Evolutionary conservation across 2,888 invertebrate species (phyloP).

Genomic region (Yponomeuta evonymella): DNA sequence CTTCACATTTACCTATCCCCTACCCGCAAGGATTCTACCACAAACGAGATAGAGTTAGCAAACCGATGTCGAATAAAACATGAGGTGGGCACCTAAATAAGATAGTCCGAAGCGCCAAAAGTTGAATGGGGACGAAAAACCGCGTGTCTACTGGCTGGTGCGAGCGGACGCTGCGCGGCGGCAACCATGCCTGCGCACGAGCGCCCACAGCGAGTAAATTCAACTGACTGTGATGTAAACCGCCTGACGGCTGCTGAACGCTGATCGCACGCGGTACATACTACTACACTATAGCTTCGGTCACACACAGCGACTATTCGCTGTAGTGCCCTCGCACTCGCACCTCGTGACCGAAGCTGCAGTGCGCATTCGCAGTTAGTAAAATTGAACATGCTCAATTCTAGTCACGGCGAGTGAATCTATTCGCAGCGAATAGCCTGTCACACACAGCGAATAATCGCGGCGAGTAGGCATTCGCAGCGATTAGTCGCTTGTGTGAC

Average conservation of each 20-base stretch:
- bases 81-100: background rate
- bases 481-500: no score
- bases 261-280: slow-evolving; percentile 3
- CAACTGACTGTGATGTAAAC: background rate
- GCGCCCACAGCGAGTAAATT: background rate
- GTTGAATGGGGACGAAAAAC: background rate
- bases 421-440: no score
- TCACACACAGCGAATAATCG: no score
- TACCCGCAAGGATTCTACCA: background rate
- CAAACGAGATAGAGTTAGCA: background rate
- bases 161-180: background rate
- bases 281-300: background rate
- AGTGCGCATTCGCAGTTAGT: no score
- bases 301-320: no score
- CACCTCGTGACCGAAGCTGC: no score
- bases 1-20: background rate
- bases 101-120: background rate
- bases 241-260: background rate
- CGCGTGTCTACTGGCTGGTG: background rate
- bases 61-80: background rate
- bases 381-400: no score
- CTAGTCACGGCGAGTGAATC: no score
- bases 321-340: no score
- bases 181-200: background rate
- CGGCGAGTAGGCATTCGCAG: no score